Conservation (phyloP, 2,113 vertebrate genomes). For the Odocoileus hemionus region DNA sequence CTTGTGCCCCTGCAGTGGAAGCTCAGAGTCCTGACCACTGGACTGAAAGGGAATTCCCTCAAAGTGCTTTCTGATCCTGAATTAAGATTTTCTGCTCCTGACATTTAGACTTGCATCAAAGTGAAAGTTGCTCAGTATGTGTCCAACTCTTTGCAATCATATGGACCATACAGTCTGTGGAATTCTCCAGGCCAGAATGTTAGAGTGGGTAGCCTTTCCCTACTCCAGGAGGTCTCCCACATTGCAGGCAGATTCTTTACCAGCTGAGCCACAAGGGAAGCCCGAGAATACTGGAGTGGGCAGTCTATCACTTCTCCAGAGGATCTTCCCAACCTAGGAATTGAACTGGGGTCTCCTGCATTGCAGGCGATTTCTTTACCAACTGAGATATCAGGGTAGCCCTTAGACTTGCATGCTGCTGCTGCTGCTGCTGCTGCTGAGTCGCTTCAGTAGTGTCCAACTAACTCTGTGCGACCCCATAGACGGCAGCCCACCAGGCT, state of each 20-base stretch:
- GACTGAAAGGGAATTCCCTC: neutral
- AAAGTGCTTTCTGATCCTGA: neutral
- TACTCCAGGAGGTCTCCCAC: neutral
- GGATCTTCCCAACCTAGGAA: neutral
- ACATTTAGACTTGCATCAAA: neutral
- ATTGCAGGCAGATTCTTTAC: neutral
- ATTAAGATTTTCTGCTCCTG: neutral
- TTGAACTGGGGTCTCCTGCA: neutral
- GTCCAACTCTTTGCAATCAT: neutral
- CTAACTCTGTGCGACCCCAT: too few species aligned
- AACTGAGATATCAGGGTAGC: neutral
- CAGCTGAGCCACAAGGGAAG: neutral
- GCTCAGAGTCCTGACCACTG: neutral
- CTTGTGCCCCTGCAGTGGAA: neutral
- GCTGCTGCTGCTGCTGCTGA: too few species aligned
- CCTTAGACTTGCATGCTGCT: neutral
- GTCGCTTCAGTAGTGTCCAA: fast-evolving
- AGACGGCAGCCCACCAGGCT: too few species aligned
- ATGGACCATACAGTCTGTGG: neutral
- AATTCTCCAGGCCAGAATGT: neutral
- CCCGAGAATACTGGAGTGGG: neutral
- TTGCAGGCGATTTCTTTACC: neutral
- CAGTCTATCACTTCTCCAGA: neutral
- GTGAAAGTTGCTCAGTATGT: neutral
- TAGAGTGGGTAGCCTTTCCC: neutral